A percentile compares a stretch with the other conserved stretches of the same genome.
These are phyloP conservation scores for Falco biarmicus DNA, from an alignment of 2,797 vertebrate species.

Conservation along the genomic window DNA sequence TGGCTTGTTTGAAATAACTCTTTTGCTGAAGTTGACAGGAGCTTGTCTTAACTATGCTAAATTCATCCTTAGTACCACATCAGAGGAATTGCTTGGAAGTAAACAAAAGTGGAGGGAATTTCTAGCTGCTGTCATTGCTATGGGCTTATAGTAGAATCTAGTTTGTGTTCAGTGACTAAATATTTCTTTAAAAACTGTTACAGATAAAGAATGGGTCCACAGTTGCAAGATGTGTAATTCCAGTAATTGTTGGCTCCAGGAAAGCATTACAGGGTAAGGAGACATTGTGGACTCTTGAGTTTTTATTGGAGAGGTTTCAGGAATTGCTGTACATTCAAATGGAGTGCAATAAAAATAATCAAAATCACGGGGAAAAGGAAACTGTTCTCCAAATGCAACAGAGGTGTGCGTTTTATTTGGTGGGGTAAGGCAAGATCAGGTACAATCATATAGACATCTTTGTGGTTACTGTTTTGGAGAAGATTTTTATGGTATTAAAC, in stretches of 20 bases:
- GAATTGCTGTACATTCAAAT: neutral
- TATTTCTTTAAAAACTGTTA: neutral
- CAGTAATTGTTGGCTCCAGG: neutral
- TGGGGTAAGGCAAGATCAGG: neutral
- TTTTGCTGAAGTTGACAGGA: neutral
- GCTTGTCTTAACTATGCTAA: neutral
- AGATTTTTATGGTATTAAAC: neutral
- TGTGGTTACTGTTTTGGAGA: neutral
- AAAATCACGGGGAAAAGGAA: neutral
- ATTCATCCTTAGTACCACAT: neutral
- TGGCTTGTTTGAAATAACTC: neutral
- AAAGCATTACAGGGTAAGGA: neutral
- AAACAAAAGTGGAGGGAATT: neutral
- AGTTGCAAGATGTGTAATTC: neutral
- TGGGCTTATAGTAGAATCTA: neutral
- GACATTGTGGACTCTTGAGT: neutral
- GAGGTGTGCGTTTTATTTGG: neutral
- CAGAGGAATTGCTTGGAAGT: neutral
- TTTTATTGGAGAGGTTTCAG: constrained; percentile 44
- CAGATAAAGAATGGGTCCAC: neutral
- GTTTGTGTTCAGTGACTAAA: neutral
- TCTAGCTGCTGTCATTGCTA: neutral
- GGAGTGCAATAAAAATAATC: constrained; percentile 8
- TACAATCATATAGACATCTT: neutral
- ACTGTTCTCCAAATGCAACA: neutral